Evolutionary conservation across 2,797 vertebrate species (phyloP), one percentile per base, ranked within the genome.

Genomic region (Tarsius wallacei): DNA sequence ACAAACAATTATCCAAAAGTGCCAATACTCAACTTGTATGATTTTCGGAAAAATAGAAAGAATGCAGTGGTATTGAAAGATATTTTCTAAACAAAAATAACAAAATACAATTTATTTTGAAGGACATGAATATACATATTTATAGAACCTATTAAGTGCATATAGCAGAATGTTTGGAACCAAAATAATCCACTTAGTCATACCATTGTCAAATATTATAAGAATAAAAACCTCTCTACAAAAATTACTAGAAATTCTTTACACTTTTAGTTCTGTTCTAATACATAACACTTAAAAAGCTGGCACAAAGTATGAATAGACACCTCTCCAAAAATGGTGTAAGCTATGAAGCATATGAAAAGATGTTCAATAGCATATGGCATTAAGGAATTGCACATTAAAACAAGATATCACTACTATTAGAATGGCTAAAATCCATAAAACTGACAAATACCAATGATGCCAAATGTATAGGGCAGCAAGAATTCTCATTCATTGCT

Each of bases 81-180:
- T 42, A 70, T 31, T 81, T 85, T 73, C 55, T 61, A 94, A 80
- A 57, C 19, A 84, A 93, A 95, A 77, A 53, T 81, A 74, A 70
- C 36, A 28, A 78, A 47, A 36, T 73, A 14, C 1, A 63, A 11
- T 68, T 63, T 73, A 63, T 73, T 24, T 21, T 66, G 26, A 78
- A 95, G 16, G 9, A 42, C 6, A 76, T 81, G 15, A 42, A 42
- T 42, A 42, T 42, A 42, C 42, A 42, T 42, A 42, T 42, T 42
- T 42, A 42, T 42, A 42, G 42, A 42, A 42, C 42, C 42, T 42
- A 63, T 21, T 33, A 2, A 73, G 28, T 51, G 2, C 24, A 64
- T 17, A 59, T 14, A 90, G 31, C 24, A 81, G 36, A 82, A 71
- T 57, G 10, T 61, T n/a, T 15, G 1, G 24, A 3, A 6, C 55